Evolutionary conservation across 2,113 vertebrate species (phyloP).

Genomic region (Calidris pugnax): DNA sequence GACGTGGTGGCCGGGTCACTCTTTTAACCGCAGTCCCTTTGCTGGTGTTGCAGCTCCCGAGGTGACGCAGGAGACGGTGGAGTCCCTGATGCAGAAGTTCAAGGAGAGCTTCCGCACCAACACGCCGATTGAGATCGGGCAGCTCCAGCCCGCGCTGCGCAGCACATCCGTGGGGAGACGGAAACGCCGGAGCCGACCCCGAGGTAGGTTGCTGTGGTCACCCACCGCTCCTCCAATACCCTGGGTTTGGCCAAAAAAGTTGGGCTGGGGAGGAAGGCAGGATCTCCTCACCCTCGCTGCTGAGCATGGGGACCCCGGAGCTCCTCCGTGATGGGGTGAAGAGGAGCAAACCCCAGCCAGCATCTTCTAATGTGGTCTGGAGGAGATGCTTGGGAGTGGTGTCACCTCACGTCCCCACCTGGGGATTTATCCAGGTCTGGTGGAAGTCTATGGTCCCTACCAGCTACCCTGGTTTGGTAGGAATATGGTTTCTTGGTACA

Average conservation of each 20-base stretch:
- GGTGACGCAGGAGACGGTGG: conserved; percentile 88
- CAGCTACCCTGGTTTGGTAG: not conserved
- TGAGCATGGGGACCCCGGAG: accelerated
- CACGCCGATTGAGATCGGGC: conserved; percentile 88
- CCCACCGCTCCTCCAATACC: accelerated
- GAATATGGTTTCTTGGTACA: not conserved
- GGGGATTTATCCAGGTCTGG: not conserved
- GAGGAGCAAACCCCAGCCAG: not conserved
- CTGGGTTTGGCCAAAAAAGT: not conserved
- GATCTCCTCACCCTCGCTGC: not conserved
- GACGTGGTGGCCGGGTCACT: not conserved
- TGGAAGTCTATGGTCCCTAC: not conserved
- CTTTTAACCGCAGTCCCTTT: conserved; percentile 54
- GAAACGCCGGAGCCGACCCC: conserved; percentile 83
- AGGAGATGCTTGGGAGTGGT: not conserved
- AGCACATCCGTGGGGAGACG: conserved; percentile 83
- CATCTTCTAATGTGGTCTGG: not conserved
- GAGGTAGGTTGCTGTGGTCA: conserved; percentile 76
- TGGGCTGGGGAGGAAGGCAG: not conserved
- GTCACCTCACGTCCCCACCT: accelerated
- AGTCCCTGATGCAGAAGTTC: conserved; percentile 96
- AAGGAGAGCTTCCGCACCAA: conserved; percentile 95
- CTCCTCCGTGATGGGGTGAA: not conserved
- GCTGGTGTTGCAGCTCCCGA: conserved; percentile 76
- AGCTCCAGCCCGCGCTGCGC: conserved; percentile 88